A percentile compares a stretch with the other conserved stretches of the same genome.
phyloP scores from a whole-genome alignment of 2,113 vertebrate species.

The Ctenodactylus gundi region DNA sequence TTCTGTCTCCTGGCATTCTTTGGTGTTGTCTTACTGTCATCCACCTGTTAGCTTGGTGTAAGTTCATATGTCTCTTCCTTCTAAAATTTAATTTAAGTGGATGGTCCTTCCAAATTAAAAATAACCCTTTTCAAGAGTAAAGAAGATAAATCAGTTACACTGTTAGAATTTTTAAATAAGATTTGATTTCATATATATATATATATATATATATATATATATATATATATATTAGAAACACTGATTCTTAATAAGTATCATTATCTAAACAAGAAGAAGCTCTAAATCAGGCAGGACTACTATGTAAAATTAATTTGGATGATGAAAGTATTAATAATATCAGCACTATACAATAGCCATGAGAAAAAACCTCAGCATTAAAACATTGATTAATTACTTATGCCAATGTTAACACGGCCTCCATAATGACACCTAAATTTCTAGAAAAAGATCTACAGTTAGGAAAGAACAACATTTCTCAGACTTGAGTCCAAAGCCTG shows the following conservation, averaged over 20 bases:
- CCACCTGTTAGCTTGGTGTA: background rate
- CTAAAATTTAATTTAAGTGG: background rate
- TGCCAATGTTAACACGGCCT: background rate
- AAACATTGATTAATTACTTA: background rate
- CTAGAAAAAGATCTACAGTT: background rate
- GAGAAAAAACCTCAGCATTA: background rate
- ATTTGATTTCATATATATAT: constrained; percentile 20
- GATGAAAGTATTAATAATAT: background rate
- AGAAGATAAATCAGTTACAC: background rate
- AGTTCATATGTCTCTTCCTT: background rate
- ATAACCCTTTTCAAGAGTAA: background rate
- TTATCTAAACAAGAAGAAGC: background rate
- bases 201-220: no score
- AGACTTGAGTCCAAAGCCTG: background rate
- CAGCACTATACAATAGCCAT: background rate
- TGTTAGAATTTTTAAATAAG: background rate
- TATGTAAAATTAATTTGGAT: background rate
- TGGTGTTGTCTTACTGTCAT: background rate
- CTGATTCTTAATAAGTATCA: background rate
- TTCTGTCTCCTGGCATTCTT: background rate
- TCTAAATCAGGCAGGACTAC: background rate
- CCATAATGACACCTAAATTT: background rate
- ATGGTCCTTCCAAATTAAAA: background rate
- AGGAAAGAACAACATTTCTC: background rate
- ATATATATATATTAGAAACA: background rate